Base-by-base conservation (phyloP, 2,888 invertebrate genomes). In the Colletes collaris region DNA sequence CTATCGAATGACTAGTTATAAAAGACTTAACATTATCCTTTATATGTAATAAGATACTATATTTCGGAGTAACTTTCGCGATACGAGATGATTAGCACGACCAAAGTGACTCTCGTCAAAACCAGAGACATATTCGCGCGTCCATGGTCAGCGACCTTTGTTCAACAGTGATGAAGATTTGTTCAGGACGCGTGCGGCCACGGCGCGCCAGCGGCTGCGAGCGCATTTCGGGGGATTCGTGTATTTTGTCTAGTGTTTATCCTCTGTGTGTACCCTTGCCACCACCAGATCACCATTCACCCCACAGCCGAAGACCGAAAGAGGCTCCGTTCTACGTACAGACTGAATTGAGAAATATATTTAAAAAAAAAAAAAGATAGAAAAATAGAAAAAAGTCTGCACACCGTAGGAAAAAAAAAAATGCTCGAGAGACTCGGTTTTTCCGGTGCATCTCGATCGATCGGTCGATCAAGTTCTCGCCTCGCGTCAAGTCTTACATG, bases 241-340 rank as follows among this genome's bases (percentile, higher is more conserved):
- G 97, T 97, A 97, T 97, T 96, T 97, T 96, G 97, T 97, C 97
- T 97, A 96, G 96, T 96, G 96, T 96, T 95, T 94, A 95, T 96
- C 96, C 97, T 96, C 97, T 97, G 97, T 97, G 96, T 97, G 96
- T 97, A 92, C 89, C 92, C 91, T 89, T 83, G 86, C 89, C 90
- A 90, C 72, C 83, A 89, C 89, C 90, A 88, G 82, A 88, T 87
- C 85, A 90, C 88, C 87, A 89, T 88, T 89, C 86, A 89, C 87
- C 91, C 89, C 68, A 89, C 86, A 90, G 87, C 87, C 89, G 88
- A 89, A 86, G 86, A 86, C 84, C 82, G 84, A 81, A 84, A 83
- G 86, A 86, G 90, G 89, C 90, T 89, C 87, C 85, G 86, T 89
- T 86, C 76, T 82, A 86, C 85, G 69, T 86, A 85, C 86, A 81